These are phyloP conservation scores for Drosophila kanekoi DNA, from an alignment of 2,888 invertebrate species.

Conservation along the genomic window DNA sequence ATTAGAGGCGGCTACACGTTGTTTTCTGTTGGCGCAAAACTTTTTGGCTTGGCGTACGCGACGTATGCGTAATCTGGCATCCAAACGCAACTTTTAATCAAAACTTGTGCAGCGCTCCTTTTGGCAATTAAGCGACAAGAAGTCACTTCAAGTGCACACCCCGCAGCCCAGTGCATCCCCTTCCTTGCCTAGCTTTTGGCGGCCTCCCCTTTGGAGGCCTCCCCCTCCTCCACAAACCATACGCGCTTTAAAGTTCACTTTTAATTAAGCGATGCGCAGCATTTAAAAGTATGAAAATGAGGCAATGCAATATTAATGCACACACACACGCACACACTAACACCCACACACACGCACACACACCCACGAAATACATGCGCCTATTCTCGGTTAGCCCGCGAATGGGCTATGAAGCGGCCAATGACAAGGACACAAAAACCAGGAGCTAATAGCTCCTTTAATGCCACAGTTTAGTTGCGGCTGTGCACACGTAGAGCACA, in stretches of 20 bases:
- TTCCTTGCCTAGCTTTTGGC: neutral
- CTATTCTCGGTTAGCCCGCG: slow-evolving; percentile 31
- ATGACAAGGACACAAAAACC: slow-evolving; percentile 41
- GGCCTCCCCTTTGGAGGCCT: neutral
- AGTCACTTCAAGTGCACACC: slow-evolving; percentile 52
- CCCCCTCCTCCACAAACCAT: neutral
- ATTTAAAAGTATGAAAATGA: slow-evolving; percentile 54
- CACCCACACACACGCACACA: neutral
- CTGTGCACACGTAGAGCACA: slow-evolving; percentile 69
- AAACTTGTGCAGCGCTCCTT: slow-evolving; percentile 63
- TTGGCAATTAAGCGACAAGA: slow-evolving; percentile 69
- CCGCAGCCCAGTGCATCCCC: neutral
- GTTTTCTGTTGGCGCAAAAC: slow-evolving; percentile 33
- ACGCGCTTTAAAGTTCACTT: slow-evolving; percentile 40
- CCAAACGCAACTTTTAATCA: slow-evolving; percentile 67
- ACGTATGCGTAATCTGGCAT: slow-evolving; percentile 62
- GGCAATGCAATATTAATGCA: slow-evolving; percentile 74
- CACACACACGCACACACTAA: slow-evolving; percentile 38
- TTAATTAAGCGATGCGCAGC: slow-evolving; percentile 67
- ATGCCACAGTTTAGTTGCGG: slow-evolving; percentile 66
- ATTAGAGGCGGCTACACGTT: slow-evolving; percentile 48
- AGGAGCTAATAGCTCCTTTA: slow-evolving; percentile 71
- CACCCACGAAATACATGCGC: slow-evolving; percentile 18
- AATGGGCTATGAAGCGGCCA: slow-evolving; percentile 51
- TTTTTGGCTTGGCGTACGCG: slow-evolving; percentile 39